phyloP scores from a whole-genome alignment of 2,113 vertebrate species.

The Podocnemis expansa region DNA sequence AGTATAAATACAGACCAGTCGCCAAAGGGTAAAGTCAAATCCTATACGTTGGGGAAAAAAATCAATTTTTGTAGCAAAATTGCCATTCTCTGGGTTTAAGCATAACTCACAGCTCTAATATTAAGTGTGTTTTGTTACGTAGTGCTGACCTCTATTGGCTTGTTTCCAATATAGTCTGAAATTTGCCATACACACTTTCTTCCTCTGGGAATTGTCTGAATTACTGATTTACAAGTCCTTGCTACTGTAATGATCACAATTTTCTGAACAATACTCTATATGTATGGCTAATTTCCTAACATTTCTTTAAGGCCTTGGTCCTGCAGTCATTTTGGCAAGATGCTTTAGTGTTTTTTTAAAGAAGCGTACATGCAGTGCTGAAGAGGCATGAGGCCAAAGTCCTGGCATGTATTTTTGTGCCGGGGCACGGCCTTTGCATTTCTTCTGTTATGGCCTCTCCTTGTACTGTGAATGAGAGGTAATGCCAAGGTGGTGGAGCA shows the following conservation, averaged over 20 bases:
- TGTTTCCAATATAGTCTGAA: conserved; percentile 42
- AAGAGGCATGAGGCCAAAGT: not conserved
- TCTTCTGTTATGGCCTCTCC: not conserved
- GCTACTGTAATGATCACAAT: not conserved
- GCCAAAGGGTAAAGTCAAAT: not conserved
- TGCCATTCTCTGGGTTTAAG: fast-evolving
- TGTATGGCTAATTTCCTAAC: not conserved
- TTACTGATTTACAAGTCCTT: not conserved
- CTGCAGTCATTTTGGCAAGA: not conserved
- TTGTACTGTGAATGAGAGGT: not conserved
- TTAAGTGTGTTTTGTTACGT: conserved; percentile 35
- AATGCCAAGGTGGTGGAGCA: not conserved
- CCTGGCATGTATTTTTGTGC: not conserved
- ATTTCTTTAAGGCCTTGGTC: not conserved
- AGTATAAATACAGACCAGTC: not conserved
- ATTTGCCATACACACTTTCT: conserved; percentile 19
- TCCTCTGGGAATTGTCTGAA: not conserved
- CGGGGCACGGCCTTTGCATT: not conserved
- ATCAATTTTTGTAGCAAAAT: not conserved
- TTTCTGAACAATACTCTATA: not conserved
- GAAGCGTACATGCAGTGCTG: not conserved
- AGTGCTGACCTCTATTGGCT: conserved; percentile 71
- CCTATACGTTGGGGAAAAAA: not conserved
- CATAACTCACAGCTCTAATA: not conserved
- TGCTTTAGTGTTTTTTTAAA: not conserved